Percentiles rank a stretch among this genome's conserved stretches.
Evolutionary conservation across 2,888 invertebrate species (phyloP).

Genomic region (Apamea monoglypha): DNA sequence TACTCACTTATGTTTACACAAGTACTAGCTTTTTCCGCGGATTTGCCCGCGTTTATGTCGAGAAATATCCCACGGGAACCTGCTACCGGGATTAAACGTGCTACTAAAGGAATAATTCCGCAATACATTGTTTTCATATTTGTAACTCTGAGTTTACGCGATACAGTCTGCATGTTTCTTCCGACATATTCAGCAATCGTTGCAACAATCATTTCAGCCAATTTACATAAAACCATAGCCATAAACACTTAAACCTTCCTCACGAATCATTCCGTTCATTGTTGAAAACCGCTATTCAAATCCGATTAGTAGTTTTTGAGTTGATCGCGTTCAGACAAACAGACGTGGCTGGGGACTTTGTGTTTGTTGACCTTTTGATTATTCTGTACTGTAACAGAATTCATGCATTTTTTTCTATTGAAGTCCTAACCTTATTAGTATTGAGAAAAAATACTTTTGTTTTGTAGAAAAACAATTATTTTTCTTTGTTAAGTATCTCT

Average conservation of each 20-base stretch:
- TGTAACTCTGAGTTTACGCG: background rate
- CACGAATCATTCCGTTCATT: background rate
- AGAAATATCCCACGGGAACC: background rate
- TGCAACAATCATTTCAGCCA: background rate
- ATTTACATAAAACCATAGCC: no score
- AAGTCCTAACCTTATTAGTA: conserved; percentile 26
- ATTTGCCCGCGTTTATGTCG: background rate
- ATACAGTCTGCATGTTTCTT: background rate
- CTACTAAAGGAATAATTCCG: background rate
- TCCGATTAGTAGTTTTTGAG: background rate
- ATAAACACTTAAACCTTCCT: no score
- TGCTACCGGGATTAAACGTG: background rate
- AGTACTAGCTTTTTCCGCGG: background rate
- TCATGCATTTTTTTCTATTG: conserved; percentile 34
- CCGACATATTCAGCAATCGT: background rate
- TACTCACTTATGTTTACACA: background rate
- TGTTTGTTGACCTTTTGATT: conserved; percentile 18
- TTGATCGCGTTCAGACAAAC: background rate
- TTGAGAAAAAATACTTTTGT: conserved; percentile 29
- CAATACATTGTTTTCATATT: background rate
- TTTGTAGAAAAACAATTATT: conserved; percentile 5
- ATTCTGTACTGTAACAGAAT: background rate
- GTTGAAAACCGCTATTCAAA: background rate
- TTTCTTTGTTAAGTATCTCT: conserved; percentile 30
- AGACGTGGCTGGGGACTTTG: background rate